Evolutionary conservation across 1,140 invertebrate genomes (phyloP).

Genomic region (Delia radicum): DNA sequence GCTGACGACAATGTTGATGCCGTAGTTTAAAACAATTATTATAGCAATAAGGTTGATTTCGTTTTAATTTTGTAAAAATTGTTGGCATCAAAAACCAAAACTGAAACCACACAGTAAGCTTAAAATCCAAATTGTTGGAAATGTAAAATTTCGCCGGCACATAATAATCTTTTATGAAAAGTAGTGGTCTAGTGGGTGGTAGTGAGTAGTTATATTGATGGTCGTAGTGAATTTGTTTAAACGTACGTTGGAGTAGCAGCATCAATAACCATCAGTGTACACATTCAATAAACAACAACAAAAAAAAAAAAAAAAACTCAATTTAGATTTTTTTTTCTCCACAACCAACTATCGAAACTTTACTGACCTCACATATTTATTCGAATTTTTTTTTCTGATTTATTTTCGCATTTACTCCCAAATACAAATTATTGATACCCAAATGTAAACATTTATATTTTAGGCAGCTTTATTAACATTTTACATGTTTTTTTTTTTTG

Average conservation of each 20-base stretch:
- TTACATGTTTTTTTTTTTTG: background rate
- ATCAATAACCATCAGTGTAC: background rate
- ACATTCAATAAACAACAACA: background rate
- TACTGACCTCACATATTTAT: background rate
- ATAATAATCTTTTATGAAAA: slow-evolving; percentile 6
- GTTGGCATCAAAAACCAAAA: slow-evolving; percentile 14
- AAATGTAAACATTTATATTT: background rate
- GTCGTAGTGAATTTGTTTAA: background rate
- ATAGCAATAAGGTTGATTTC: background rate
- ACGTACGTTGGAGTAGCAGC: background rate
- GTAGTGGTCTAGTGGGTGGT: background rate
- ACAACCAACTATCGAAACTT: background rate
- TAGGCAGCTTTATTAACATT: background rate
- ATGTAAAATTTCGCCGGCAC: background rate
- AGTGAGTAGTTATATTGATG: background rate
- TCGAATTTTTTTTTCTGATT: background rate
- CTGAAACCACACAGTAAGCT: background rate
- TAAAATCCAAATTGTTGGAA: background rate
- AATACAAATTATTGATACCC: background rate
- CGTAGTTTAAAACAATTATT: background rate
- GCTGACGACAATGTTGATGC: background rate
- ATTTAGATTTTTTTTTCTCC: background rate
- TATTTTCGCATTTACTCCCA: background rate
- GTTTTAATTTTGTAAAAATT: background rate
- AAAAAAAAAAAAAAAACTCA: background rate